These are phyloP conservation scores for Paraplagusia blochii DNA, from an alignment of 2,113 vertebrate species.

Conservation along the genomic window DNA sequence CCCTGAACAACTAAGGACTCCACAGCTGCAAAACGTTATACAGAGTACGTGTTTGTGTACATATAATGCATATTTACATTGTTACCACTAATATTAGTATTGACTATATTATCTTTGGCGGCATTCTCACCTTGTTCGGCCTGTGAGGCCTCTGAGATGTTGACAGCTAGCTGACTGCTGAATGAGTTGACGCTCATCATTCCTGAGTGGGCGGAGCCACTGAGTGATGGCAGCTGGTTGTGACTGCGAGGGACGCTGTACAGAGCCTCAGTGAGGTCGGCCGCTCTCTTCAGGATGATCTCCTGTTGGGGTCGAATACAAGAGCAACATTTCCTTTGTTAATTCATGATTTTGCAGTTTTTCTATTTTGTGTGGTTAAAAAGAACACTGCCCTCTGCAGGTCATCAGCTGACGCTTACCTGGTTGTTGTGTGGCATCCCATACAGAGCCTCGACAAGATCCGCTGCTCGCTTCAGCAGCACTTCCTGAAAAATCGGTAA, in stretches of 20 bases:
- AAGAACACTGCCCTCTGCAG: background rate
- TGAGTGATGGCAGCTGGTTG: slow-evolving; percentile 84
- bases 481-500: slow-evolving; percentile 78
- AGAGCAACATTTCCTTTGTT: too few relatives aligned
- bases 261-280: slow-evolving; percentile 92
- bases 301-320: slow-evolving; percentile 73
- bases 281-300: slow-evolving; percentile 92
- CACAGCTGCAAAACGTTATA: too few relatives aligned
- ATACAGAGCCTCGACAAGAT: slow-evolving; percentile 90
- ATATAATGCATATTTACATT: too few relatives aligned
- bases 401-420: slow-evolving; percentile 63
- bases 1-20: too few relatives aligned
- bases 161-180: slow-evolving; percentile 86
- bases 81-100: too few relatives aligned
- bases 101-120: too few relatives aligned
- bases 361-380: too few relatives aligned
- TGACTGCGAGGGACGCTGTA: slow-evolving; percentile 92
- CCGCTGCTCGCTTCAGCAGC: slow-evolving; percentile 89
- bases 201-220: slow-evolving; percentile 79
- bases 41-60: too few relatives aligned
- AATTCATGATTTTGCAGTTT: too few relatives aligned
- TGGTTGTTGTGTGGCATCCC: slow-evolving; percentile 91
- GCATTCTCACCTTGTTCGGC: slow-evolving; percentile 84
- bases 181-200: slow-evolving; percentile 93
- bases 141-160: slow-evolving; percentile 87